Evolutionary conservation across 1,140 invertebrate genomes (phyloP).

Genomic region (Ostrea denselamellosa): DNA sequence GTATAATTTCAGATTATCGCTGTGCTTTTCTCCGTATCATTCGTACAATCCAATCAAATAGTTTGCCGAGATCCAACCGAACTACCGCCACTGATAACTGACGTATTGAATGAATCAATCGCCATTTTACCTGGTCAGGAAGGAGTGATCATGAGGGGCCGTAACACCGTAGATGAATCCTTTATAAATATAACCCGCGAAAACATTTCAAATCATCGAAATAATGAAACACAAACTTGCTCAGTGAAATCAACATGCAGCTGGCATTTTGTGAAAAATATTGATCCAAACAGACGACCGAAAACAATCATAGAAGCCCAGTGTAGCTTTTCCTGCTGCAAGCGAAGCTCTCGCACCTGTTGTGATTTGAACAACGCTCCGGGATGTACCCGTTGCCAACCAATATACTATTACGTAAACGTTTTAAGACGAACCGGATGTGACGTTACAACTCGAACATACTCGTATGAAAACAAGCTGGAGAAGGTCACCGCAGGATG

Average conservation of each 20-base stretch:
- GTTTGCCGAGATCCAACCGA: not conserved
- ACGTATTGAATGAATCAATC: not conserved
- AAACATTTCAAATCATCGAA: not conserved
- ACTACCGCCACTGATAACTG: not conserved
- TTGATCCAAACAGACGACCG: conserved; percentile 40
- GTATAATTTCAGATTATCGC: not conserved
- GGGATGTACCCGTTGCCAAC: conserved; percentile 14
- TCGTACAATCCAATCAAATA: not conserved
- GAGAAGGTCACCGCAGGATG: conserved; percentile 38
- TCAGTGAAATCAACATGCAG: conserved; percentile 36
- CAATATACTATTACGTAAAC: conserved; percentile 30
- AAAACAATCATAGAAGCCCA: conserved; percentile 37
- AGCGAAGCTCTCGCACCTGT: not conserved
- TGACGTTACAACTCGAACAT: conserved; percentile 7
- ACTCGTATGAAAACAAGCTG: conserved; percentile 26
- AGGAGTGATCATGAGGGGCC: not conserved
- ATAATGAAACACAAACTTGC: not conserved
- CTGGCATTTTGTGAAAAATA: conserved; percentile 42
- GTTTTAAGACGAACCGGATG: conserved; percentile 42
- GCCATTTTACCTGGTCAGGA: conserved; percentile 8
- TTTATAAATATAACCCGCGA: not conserved
- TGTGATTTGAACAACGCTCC: not conserved
- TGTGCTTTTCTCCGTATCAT: not conserved
- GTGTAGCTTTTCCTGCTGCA: conserved; percentile 41
- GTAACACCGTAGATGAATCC: not conserved